Evolutionary conservation across 1,140 invertebrate genomes (phyloP).

Genomic region (Acyrthosiphon pisum): DNA sequence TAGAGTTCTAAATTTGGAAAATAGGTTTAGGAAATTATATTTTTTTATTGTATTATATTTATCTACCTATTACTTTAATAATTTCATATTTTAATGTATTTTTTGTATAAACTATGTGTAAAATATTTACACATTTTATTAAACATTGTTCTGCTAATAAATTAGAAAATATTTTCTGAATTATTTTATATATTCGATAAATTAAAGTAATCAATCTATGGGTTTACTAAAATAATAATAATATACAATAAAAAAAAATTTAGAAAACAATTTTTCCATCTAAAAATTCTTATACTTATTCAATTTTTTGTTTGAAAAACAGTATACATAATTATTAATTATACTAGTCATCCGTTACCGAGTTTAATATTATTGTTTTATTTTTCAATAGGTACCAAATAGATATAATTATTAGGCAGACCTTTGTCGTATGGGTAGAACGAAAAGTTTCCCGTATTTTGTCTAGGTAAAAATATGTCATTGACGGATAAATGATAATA

Average conservation of each 20-base stretch:
- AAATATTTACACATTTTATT: too few relatives aligned
- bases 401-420: neutral
- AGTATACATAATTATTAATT: neutral
- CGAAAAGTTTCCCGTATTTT: too few relatives aligned
- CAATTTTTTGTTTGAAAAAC: neutral
- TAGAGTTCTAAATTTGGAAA: neutral
- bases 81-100: too few relatives aligned
- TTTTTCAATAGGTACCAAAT: neutral
- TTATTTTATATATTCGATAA: neutral
- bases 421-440: accelerated
- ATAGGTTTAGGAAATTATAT: too few relatives aligned
- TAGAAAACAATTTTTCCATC: too few relatives aligned
- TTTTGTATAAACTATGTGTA: too few relatives aligned
- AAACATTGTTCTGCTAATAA: too few relatives aligned
- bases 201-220: neutral
- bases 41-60: too few relatives aligned
- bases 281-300: neutral
- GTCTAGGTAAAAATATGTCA: neutral
- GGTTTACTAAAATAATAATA: neutral
- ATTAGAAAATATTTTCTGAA: too few relatives aligned
- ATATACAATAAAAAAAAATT: neutral
- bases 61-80: too few relatives aligned
- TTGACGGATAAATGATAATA: neutral
- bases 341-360: neutral
- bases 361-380: too few relatives aligned